phyloP scores from a whole-genome alignment of 2,797 vertebrate genomes.

The Smutsia gigantea region DNA sequence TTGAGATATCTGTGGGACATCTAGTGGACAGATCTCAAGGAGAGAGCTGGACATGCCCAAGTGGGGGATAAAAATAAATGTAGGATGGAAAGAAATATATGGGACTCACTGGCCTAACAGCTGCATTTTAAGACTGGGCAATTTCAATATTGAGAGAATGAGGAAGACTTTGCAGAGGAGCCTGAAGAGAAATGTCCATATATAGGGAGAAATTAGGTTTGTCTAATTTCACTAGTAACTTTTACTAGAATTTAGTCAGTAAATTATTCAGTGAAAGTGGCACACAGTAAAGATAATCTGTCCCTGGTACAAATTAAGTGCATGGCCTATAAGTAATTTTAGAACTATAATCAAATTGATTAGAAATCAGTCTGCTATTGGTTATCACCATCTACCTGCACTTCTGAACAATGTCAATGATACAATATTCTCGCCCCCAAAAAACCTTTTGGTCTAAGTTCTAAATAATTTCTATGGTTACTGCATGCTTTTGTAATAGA shows the following conservation, averaged over 20 bases:
- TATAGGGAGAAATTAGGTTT: neutral
- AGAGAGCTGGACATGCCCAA: neutral
- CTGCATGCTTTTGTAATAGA: neutral
- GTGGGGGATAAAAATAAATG: neutral
- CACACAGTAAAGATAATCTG: neutral
- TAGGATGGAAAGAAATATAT: neutral
- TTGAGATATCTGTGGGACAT: neutral
- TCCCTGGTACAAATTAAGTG: neutral
- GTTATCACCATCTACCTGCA: neutral
- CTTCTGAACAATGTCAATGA: neutral
- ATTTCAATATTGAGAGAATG: neutral
- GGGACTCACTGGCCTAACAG: neutral
- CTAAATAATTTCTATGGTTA: neutral
- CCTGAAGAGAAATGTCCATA: neutral
- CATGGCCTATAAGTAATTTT: neutral
- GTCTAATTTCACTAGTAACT: neutral
- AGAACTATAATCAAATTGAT: neutral
- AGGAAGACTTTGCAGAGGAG: neutral
- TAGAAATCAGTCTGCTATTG: neutral
- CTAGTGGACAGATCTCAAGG: neutral
- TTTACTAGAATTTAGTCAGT: no score
- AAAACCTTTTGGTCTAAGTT: neutral
- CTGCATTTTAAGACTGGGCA: neutral
- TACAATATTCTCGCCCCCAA: neutral
- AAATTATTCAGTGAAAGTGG: neutral